These are phyloP conservation scores for Megalopta genalis DNA, from an alignment of 1,140 invertebrate genomes.

Conservation along the genomic window DNA sequence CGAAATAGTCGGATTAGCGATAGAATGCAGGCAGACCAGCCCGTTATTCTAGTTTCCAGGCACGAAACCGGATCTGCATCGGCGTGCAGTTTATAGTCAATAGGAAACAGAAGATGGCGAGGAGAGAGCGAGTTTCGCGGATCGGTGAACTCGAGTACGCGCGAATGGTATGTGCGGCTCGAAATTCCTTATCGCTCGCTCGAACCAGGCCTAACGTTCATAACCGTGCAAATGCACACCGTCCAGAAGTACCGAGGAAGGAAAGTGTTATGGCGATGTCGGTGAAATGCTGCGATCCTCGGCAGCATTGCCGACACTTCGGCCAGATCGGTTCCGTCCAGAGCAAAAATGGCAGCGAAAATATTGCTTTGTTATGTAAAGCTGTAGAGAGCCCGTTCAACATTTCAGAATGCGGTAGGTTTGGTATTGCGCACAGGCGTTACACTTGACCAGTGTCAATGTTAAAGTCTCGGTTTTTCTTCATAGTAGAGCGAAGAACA, in stretches of 20 bases:
- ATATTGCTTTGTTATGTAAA: constrained; percentile 21
- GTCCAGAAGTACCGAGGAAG: not conserved
- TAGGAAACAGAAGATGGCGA: constrained; percentile 68
- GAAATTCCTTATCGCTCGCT: constrained; percentile 59
- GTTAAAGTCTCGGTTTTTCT: not conserved
- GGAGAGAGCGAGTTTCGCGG: constrained; percentile 72
- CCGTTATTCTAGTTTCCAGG: constrained; percentile 52
- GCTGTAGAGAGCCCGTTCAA: not conserved
- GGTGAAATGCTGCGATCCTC: not conserved
- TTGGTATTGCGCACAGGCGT: not conserved
- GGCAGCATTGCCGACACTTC: not conserved
- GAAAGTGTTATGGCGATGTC: constrained; percentile 16
- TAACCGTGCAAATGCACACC: constrained; percentile 53
- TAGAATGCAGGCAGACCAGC: constrained; percentile 25
- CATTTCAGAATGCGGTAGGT: not conserved
- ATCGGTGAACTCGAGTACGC: constrained; percentile 68
- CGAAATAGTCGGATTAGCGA: constrained; percentile 47
- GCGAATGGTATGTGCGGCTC: constrained; percentile 47
- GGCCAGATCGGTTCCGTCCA: not conserved
- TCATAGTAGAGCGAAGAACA: not conserved
- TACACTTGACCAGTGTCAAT: not conserved
- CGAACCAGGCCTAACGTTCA: constrained; percentile 42
- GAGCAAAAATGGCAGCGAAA: not conserved
- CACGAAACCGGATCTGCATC: constrained; percentile 60
- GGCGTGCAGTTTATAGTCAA: constrained; percentile 57